phyloP scores from a whole-genome alignment of 2,113 vertebrate genomes.

The Zootoca vivipara region DNA sequence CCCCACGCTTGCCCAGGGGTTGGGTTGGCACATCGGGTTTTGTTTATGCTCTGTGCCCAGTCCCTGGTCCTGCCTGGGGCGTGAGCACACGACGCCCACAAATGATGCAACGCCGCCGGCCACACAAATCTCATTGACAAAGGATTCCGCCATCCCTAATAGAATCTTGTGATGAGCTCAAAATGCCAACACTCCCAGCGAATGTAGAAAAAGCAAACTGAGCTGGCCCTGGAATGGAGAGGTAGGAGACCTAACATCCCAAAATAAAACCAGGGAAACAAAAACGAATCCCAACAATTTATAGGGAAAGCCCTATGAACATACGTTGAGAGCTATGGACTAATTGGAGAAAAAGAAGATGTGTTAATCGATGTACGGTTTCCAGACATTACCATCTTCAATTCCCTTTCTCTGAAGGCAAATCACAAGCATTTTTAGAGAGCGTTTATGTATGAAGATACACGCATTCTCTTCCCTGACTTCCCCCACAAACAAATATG shows the following conservation, averaged over 20 bases:
- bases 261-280: no score
- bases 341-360: background rate
- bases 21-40: no score
- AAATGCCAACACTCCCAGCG: background rate
- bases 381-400: background rate
- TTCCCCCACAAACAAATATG: background rate
- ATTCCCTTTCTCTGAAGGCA: background rate
- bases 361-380: background rate
- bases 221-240: background rate
- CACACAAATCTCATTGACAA: no score
- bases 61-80: no score
- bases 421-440: background rate
- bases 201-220: background rate
- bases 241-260: background rate
- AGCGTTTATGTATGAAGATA: background rate
- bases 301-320: background rate
- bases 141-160: no score
- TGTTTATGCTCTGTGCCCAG: no score
- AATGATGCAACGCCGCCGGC: no score
- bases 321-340: background rate
- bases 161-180: no score
- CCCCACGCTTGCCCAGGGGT: no score
- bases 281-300: background rate
- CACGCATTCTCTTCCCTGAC: background rate
- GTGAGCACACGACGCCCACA: no score